Conservation (phyloP, 2,888 invertebrate species). For the Chrysodeixis includens region DNA sequence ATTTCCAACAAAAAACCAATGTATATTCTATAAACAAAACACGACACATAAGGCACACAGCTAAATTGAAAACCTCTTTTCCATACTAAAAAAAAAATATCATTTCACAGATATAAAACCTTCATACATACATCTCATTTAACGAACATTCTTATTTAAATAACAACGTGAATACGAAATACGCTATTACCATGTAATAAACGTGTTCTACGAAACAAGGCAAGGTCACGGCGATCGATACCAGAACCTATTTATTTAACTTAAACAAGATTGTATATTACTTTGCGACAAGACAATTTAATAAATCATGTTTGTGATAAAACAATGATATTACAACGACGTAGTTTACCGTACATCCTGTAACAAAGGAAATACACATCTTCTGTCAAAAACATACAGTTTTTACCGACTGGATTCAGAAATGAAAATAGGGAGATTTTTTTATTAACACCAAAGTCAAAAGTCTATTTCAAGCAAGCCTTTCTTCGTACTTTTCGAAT, state of each 20-base stretch:
- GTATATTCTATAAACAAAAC: not conserved
- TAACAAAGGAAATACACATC: too few species aligned
- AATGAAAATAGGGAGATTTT: too few species aligned
- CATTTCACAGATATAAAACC: not conserved
- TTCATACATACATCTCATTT: not conserved
- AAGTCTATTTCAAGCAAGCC: too few species aligned
- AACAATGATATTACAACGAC: not conserved
- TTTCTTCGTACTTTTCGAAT: too few species aligned
- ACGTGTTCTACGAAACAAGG: constrained; percentile 30
- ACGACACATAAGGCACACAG: not conserved
- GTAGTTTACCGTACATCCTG: not conserved
- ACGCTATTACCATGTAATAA: constrained; percentile 32
- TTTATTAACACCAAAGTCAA: too few species aligned
- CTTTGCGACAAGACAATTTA: constrained; percentile 35
- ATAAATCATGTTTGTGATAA: constrained; percentile 6
- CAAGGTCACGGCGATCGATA: constrained; percentile 47
- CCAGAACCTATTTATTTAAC: constrained; percentile 17
- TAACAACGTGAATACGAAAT: constrained; percentile 32
- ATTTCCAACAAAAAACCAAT: not conserved
- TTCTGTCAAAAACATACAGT: too few species aligned
- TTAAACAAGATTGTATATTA: constrained; percentile 29
- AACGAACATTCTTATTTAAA: constrained; percentile 2
- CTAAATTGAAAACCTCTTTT: not conserved
- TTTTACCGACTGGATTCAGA: too few species aligned
- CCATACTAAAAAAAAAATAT: not conserved